Conservation (phyloP, 2,888 invertebrate species). For the Ophion slaviceki region DNA sequence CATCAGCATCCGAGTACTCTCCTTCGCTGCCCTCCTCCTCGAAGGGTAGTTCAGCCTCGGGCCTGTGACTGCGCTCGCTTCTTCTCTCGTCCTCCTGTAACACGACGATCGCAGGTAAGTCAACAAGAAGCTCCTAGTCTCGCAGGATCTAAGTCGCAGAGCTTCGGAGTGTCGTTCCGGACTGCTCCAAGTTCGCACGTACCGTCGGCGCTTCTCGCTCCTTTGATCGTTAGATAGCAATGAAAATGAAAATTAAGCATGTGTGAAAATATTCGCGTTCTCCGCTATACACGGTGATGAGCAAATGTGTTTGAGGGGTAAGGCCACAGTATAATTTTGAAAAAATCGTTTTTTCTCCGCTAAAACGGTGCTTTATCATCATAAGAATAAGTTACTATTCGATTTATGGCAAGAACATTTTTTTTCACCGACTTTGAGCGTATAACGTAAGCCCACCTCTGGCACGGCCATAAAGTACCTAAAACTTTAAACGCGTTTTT, state of each 20-base stretch:
- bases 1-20: slow-evolving; percentile 94
- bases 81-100: slow-evolving; percentile 91
- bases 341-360: too few relatives aligned
- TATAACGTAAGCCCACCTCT: too few relatives aligned
- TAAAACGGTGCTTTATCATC: too few relatives aligned
- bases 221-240: slow-evolving; percentile 69
- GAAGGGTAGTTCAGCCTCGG: slow-evolving; percentile 86
- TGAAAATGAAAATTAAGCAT: slow-evolving; percentile 60
- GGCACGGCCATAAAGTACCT: too few relatives aligned
- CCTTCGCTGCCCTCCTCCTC: slow-evolving; percentile 90
- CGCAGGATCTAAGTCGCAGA: not conserved
- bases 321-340: too few relatives aligned
- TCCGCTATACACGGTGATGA: not conserved
- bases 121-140: not conserved
- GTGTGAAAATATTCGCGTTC: slow-evolving; percentile 1
- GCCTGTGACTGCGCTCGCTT: slow-evolving; percentile 88
- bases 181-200: slow-evolving; percentile 59
- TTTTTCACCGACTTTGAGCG: too few relatives aligned
- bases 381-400: too few relatives aligned
- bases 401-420: too few relatives aligned
- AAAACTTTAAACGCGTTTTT: too few relatives aligned
- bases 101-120: slow-evolving; percentile 84
- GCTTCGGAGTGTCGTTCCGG: not conserved
- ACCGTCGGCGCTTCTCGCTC: slow-evolving; percentile 74
- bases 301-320: not conserved